phyloP scores from a whole-genome alignment of 2,113 vertebrate genomes.

The Arizona elegans region DNA sequence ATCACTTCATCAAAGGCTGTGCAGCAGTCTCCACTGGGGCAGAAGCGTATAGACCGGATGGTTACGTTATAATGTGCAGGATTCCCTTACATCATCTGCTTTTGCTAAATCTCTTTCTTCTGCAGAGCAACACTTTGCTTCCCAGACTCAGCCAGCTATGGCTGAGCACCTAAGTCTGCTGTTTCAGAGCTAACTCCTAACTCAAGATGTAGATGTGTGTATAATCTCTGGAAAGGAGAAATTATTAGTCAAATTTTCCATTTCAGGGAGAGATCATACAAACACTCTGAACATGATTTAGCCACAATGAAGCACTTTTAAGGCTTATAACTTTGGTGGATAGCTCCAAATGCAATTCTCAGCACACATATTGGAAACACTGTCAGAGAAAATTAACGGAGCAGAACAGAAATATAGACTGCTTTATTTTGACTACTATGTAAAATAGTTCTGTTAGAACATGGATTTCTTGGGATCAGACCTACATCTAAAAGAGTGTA shows the following conservation, averaged over 20 bases:
- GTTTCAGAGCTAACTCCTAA: neutral
- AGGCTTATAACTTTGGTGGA: neutral
- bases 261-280: neutral
- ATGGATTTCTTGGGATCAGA: neutral
- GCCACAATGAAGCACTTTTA: neutral
- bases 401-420: neutral
- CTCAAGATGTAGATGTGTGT: neutral
- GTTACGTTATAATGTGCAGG: conserved; percentile 27
- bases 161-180: neutral
- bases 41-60: neutral
- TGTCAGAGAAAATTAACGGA: neutral
- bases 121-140: neutral
- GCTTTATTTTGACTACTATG: neutral
- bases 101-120: conserved; percentile 14
- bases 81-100: conserved; percentile 45
- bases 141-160: neutral
- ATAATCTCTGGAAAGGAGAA: neutral
- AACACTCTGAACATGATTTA: neutral
- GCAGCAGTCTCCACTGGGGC: neutral
- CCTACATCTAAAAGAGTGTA: neutral
- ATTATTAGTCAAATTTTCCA: neutral
- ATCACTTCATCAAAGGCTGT: conserved; percentile 11
- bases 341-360: neutral
- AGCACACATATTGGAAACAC: neutral
- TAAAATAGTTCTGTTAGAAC: neutral